Conservation (phyloP, 2,113 vertebrate species). For the Oceanodroma tethys region DNA sequence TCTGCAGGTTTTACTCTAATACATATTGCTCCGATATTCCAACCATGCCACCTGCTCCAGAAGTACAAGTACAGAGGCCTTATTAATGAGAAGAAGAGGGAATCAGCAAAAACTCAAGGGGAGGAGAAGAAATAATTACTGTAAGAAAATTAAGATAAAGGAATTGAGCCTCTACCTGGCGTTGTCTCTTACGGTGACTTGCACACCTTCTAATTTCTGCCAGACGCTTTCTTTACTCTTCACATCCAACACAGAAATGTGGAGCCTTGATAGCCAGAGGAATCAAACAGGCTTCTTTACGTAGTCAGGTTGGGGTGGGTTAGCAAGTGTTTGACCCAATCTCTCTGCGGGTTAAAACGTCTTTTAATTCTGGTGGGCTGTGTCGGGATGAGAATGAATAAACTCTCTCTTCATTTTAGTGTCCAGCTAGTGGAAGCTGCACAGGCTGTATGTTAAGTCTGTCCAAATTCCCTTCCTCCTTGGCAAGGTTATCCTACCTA, state of each 20-base stretch:
- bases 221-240: background rate
- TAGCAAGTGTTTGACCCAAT: background rate
- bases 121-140: background rate
- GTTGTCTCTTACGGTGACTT: background rate
- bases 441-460: background rate
- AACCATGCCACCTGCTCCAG: background rate
- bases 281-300: background rate
- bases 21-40: background rate
- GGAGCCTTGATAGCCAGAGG: background rate
- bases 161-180: conserved; percentile 61
- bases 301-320: background rate
- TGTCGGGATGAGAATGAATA: background rate
- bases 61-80: background rate
- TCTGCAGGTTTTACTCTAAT: background rate
- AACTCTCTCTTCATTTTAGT: conserved; percentile 22
- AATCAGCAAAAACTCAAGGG: background rate
- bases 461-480: conserved; percentile 41
- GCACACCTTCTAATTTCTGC: background rate
- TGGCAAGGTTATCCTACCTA: conserved; percentile 47
- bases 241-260: background rate
- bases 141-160: background rate
- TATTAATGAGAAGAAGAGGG: background rate
- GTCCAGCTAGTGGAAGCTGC: background rate
- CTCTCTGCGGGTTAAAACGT: conserved; percentile 4
- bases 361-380: conserved; percentile 6